Percentiles rank a stretch among this genome's conserved stretches.
Evolutionary conservation across 1,140 invertebrate species (phyloP).

Genomic region (Brachionus sp.): DNA sequence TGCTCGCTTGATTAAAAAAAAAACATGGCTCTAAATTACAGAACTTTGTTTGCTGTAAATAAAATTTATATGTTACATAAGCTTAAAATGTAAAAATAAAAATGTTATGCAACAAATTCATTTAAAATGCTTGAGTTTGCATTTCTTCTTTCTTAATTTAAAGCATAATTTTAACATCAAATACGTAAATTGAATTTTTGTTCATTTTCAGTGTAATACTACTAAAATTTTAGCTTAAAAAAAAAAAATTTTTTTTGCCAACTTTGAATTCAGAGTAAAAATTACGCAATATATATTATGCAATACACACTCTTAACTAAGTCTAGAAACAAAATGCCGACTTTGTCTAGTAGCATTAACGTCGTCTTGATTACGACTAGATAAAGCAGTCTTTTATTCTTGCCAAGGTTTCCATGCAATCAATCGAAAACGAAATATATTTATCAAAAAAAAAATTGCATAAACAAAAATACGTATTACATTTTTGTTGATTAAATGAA

Average conservation of each 20-base stretch:
- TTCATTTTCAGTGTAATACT: conserved; percentile 4
- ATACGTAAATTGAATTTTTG: conserved; percentile 17
- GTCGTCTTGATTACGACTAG: background rate
- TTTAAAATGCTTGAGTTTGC: background rate
- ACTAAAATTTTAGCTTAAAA: background rate
- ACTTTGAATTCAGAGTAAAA: background rate
- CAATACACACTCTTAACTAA: background rate
- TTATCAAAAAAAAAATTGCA: background rate
- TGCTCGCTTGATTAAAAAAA: too few species aligned
- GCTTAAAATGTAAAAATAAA: background rate
- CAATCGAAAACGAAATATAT: background rate
- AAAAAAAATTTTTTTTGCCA: background rate
- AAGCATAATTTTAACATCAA: conserved; percentile 26
- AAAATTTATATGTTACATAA: background rate
- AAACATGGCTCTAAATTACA: too few species aligned
- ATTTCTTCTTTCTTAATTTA: background rate
- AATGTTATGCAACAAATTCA: conserved; percentile 36
- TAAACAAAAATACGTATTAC: background rate
- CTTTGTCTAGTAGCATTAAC: background rate
- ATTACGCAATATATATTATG: conserved; percentile 9
- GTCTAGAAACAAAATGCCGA: background rate
- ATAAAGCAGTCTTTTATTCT: background rate
- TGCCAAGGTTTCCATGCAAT: background rate
- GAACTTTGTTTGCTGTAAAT: background rate
- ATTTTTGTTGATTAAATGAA: background rate